phyloP scores from a whole-genome alignment of 2,113 vertebrate species.

The Rhegmatorhina hoffmannsi region DNA sequence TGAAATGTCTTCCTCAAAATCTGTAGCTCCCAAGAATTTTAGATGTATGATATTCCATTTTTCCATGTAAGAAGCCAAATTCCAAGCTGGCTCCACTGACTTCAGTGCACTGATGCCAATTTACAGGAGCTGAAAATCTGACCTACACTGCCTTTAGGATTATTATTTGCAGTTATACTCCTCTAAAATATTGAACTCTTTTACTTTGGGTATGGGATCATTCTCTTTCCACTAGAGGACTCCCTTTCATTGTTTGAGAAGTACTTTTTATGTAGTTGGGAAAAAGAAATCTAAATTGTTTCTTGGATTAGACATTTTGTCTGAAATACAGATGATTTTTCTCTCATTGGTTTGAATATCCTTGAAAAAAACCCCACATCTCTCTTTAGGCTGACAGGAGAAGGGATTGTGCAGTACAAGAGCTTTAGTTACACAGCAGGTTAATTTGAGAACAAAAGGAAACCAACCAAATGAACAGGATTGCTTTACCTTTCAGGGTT shows the following conservation, averaged over 20 bases:
- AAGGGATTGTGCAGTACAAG: background rate
- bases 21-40: background rate
- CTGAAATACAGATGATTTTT: background rate
- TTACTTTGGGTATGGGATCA: background rate
- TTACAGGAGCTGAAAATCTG: background rate
- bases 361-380: background rate
- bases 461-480: background rate
- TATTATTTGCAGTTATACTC: background rate
- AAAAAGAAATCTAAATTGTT: background rate
- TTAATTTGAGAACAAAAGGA: background rate
- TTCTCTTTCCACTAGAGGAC: slow-evolving; percentile 68
- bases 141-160: background rate
- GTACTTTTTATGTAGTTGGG: background rate
- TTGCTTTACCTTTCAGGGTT: background rate
- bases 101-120: background rate
- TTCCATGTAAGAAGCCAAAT: background rate
- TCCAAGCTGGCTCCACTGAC: background rate
- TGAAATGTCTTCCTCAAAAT: background rate
- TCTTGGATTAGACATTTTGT: background rate
- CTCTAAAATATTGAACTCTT: background rate
- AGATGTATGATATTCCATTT: background rate
- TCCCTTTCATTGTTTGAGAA: slow-evolving; percentile 36
- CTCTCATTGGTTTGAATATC: background rate
- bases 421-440: background rate
- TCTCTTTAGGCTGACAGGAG: background rate